Evolutionary conservation across 2,888 invertebrate species (phyloP).

Genomic region (Dynastes grantii): DNA sequence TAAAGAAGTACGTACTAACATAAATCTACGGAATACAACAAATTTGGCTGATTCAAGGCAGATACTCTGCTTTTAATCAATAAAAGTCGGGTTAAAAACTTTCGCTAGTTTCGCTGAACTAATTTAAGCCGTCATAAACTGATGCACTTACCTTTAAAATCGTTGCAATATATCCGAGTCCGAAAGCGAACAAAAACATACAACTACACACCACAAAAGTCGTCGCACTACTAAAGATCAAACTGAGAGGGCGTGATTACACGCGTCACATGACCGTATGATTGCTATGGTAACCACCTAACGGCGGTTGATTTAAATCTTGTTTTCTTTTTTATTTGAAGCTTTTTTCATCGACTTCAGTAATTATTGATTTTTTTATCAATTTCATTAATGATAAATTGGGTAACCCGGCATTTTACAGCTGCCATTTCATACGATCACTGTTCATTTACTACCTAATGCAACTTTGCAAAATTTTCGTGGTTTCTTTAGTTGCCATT

Average conservation of each 20-base stretch:
- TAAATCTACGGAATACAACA: background rate
- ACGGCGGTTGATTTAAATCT: constrained; percentile 14
- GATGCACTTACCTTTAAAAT: constrained; percentile 60
- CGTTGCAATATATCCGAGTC: constrained; percentile 61
- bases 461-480: no score
- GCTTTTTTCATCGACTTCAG: no score
- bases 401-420: no score
- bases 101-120: background rate
- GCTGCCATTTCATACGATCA: no score
- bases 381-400: no score
- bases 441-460: no score
- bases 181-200: constrained; percentile 60
- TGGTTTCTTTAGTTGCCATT: no score
- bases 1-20: background rate
- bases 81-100: constrained; percentile 40
- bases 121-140: background rate
- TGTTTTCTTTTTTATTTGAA: background rate
- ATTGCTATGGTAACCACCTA: constrained; percentile 16
- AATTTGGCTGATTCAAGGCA: background rate
- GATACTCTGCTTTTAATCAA: constrained; percentile 27
- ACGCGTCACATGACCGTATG: constrained; percentile 48
- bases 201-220: constrained; percentile 64
- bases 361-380: no score
- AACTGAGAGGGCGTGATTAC: constrained; percentile 58
- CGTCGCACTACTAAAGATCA: constrained; percentile 61